Percentiles rank a stretch among this genome's conserved stretches.
phyloP scores from a whole-genome alignment of 2,888 invertebrate species.

The Ligdia adustata region DNA sequence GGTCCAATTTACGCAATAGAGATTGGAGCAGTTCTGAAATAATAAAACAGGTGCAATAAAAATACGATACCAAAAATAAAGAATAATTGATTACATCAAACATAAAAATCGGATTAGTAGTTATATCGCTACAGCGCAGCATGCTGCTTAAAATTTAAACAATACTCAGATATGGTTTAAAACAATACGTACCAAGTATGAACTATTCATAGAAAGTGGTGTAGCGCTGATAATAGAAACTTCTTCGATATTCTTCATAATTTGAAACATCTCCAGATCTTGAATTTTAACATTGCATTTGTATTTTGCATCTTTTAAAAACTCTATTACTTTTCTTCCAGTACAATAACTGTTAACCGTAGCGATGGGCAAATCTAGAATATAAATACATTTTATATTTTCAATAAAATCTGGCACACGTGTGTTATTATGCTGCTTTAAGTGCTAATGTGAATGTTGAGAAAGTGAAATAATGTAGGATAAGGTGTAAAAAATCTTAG shows the following conservation, averaged over 20 bases:
- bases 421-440: too few relatives aligned
- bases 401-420: too few relatives aligned
- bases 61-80: too few relatives aligned
- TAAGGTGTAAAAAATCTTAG: too few relatives aligned
- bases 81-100: too few relatives aligned
- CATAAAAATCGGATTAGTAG: too few relatives aligned
- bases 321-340: constrained; percentile 56
- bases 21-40: constrained; percentile 68
- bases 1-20: constrained; percentile 69
- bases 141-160: too few relatives aligned
- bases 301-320: constrained; percentile 58
- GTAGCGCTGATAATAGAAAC: constrained; percentile 60
- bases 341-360: constrained; percentile 63
- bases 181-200: constrained; percentile 53
- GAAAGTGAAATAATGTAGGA: too few relatives aligned
- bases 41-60: neutral
- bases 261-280: constrained; percentile 68
- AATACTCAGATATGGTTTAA: too few relatives aligned
- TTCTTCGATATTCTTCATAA: constrained; percentile 53
- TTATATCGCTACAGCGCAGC: neutral
- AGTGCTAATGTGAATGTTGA: too few relatives aligned
- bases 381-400: too few relatives aligned
- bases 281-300: constrained; percentile 62
- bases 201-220: constrained; percentile 50
- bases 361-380: constrained; percentile 62